phyloP scores from a whole-genome alignment of 2,888 invertebrate species.

The Frankliniella intonsa region DNA sequence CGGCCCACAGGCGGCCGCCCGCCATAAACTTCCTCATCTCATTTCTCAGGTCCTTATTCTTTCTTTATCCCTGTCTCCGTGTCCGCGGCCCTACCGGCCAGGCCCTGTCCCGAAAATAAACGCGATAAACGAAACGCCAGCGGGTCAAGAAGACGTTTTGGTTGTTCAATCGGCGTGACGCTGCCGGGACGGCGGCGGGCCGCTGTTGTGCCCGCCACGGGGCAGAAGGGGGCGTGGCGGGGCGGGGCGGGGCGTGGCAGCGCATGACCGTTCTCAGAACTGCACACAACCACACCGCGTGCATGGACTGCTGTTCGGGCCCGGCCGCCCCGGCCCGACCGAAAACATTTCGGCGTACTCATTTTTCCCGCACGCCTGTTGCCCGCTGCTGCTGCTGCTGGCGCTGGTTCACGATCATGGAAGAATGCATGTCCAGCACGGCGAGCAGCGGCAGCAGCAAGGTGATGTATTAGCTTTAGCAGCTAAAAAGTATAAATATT shows the following conservation, averaged over 20 bases:
- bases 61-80: neutral
- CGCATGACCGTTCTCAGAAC: neutral
- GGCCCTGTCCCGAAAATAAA: neutral
- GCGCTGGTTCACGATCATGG: neutral
- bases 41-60: neutral
- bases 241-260: neutral
- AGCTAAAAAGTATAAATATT: too few relatives aligned
- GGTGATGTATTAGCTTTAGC: too few relatives aligned
- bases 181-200: neutral
- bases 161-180: too few relatives aligned
- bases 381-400: neutral
- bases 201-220: too few relatives aligned
- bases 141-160: too few relatives aligned
- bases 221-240: neutral
- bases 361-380: neutral
- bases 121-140: neutral
- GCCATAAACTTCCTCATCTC: slow-evolving; percentile 24
- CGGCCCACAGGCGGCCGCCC: neutral
- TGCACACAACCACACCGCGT: too few relatives aligned
- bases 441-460: too few relatives aligned
- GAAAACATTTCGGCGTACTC: neutral
- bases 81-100: too few relatives aligned
- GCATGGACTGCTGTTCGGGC: too few relatives aligned
- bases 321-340: neutral
- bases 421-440: neutral